phyloP scores from a whole-genome alignment of 2,797 vertebrate species.

The Corythornis leucogaster region DNA sequence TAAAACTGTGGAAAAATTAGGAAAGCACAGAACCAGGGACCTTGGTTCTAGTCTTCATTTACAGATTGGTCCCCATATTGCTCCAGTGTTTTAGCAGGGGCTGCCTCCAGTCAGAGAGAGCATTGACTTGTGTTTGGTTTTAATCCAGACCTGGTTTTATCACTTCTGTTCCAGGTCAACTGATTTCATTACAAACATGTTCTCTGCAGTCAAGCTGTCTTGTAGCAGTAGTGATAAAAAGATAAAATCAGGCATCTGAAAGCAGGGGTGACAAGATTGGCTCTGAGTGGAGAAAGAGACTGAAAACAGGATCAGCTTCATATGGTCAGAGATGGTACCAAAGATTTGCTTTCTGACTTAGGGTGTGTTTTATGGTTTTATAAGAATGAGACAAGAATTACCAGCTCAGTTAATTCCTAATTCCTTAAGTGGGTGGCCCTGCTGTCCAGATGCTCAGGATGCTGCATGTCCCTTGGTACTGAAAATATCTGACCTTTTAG shows the following conservation, averaged over 20 bases:
- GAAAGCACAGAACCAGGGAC: neutral
- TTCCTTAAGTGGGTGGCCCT: neutral
- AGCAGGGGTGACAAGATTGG: neutral
- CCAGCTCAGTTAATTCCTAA: neutral
- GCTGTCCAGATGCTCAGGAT: neutral
- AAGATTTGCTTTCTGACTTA: neutral
- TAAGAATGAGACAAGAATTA: neutral
- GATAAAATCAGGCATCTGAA: slow-evolving; percentile 26
- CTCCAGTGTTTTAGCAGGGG: neutral
- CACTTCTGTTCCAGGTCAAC: slow-evolving; percentile 42
- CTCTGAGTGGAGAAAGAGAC: neutral
- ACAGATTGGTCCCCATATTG: neutral
- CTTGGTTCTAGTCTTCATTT: neutral
- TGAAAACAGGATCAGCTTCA: neutral
- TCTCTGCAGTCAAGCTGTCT: neutral
- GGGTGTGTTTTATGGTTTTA: neutral
- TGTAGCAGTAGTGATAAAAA: slow-evolving; percentile 37
- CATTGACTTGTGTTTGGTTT: neutral
- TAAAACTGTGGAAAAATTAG: neutral
- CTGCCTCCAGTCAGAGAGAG: neutral
- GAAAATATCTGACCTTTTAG: neutral
- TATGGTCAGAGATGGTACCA: neutral
- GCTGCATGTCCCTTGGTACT: neutral
- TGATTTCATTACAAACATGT: slow-evolving; percentile 25
- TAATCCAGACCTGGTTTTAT: neutral